phyloP scores from a whole-genome alignment of 2,797 vertebrate genomes.

The Sciurus vulgaris region DNA sequence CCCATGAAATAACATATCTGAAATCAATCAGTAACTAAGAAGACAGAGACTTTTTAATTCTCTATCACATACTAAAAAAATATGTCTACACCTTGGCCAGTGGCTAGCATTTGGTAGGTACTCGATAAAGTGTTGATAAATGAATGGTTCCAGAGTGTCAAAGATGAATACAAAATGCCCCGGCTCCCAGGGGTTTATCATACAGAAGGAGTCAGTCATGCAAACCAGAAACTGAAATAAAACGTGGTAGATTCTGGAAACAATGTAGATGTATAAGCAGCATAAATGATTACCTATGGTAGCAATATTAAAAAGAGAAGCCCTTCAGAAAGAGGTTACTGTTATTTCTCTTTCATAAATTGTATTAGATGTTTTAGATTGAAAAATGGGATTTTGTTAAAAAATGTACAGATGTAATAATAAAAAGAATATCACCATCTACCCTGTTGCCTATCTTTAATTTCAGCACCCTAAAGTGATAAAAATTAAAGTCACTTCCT shows the following conservation, averaged over 20 bases:
- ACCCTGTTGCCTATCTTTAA: neutral
- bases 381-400: neutral
- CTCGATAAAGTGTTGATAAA: neutral
- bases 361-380: neutral
- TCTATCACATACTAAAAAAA: neutral
- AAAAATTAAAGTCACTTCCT: neutral
- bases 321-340: conserved; percentile 51
- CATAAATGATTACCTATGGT: conserved; percentile 67
- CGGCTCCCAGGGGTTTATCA: neutral
- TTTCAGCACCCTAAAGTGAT: neutral
- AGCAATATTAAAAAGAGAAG: conserved; percentile 50
- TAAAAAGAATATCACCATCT: neutral
- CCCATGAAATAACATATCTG: conserved; percentile 64
- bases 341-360: conserved; percentile 2
- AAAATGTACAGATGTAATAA: neutral
- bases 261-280: conserved; percentile 52
- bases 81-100: neutral
- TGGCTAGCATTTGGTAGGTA: neutral
- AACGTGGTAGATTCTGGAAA: neutral
- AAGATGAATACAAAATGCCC: neutral
- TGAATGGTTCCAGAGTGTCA: neutral
- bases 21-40: conserved; percentile 33
- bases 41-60: neutral
- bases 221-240: conserved; percentile 17
- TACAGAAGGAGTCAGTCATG: neutral